These are phyloP conservation scores for Tholera decimalis DNA, from an alignment of 2,888 invertebrate species.

Conservation along the genomic window DNA sequence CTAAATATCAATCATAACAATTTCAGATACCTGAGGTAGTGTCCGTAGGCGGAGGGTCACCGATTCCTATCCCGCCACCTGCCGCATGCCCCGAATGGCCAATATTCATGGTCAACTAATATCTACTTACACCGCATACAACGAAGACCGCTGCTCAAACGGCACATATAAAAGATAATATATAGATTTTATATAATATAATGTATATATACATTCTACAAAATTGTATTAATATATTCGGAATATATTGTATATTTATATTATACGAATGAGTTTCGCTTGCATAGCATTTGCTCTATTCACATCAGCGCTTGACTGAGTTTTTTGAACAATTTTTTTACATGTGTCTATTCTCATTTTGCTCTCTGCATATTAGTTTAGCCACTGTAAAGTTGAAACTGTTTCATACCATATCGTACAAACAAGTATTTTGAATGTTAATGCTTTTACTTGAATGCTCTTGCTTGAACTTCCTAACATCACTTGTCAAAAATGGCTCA, in stretches of 20 bases:
- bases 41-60: conserved; percentile 87
- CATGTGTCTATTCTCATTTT: background rate
- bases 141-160: conserved; percentile 42
- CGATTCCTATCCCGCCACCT: conserved; percentile 85
- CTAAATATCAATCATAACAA: conserved; percentile 21
- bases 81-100: conserved; percentile 89
- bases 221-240: conserved; percentile 33
- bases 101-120: conserved; percentile 87
- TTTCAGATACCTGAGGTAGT: conserved; percentile 87
- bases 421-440: conserved; percentile 45
- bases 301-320: background rate
- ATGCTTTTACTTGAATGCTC: conserved; percentile 12
- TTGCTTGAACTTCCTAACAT: conserved; percentile 30
- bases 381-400: no score
- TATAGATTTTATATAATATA: conserved; percentile 1
- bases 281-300: conserved; percentile 1
- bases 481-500: conserved; percentile 59
- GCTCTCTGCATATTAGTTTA: conserved; percentile 2
- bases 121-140: conserved; percentile 23
- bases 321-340: background rate
- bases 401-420: conserved; percentile 36
- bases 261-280: conserved; percentile 33
- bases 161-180: conserved; percentile 34
- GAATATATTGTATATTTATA: conserved; percentile 18
- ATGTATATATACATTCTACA: conserved; percentile 10